Evolutionary conservation across 2,888 invertebrate species (phyloP), one percentile per base, ranked within the genome.

Genomic region (Agapetus fuscipes): DNA sequence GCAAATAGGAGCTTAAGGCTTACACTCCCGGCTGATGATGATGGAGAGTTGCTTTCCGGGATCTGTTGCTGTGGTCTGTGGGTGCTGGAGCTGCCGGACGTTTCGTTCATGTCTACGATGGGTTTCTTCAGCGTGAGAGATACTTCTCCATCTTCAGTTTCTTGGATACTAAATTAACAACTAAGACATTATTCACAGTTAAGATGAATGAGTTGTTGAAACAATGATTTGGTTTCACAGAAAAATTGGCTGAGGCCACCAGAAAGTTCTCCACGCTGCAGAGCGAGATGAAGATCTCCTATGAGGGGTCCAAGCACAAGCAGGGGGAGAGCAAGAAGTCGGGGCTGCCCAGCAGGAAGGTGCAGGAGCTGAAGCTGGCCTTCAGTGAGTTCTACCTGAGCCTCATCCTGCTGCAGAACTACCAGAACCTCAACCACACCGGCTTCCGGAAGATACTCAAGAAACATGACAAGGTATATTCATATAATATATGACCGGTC

Each of bases 361-460:
- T 87, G 2, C 88, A 71, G 49, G 97, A 98, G 54, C 64, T 99
- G 10, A 98, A 97, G 62, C 68, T 98, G 50, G 98, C 97, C 0
- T 98, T 95, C 64, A 94, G 93, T 56, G 98, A 99, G 72, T 99
- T 96, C 66, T 98, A 98, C 62, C 72, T 98, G 29, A 93, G 93
- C 55, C 71, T 99, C 34, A 94, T 98, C 52, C 71, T 99, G 11
- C 71, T 99, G 43, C 97, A 99, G 65, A 98, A 98, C 61, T 97
- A 95, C 60, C 96, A 98, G 66, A 95, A 93, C 60, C 72, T 98
- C 37, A 99, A 98, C 67, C 94, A 93, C 56, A 98, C 96, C 3
- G 98, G 97, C 2, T 99, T 99, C 69, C 76, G 97, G 47, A 98
- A 98, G 66, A 99, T 99, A 57, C 75, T 98, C 46, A 98, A 98